Evolutionary conservation across 2,888 invertebrate genomes (phyloP).

Genomic region (Luperina testacea): DNA sequence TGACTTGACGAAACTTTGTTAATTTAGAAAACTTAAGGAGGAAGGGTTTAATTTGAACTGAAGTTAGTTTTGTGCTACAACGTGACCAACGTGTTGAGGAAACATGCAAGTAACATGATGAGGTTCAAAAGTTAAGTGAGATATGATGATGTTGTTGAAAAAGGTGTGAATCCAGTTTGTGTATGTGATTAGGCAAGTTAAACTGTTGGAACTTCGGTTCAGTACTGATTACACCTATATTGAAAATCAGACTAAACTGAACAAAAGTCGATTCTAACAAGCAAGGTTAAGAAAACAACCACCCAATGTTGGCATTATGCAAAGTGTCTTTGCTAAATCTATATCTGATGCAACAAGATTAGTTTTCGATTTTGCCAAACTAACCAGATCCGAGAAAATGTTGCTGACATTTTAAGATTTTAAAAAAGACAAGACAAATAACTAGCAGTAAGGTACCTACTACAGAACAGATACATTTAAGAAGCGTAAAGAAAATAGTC

Average conservation of each 20-base stretch:
- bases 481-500: conserved; percentile 1
- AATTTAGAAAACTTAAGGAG: conserved; percentile 37
- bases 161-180: neutral
- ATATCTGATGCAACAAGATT: conserved; percentile 41
- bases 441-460: neutral
- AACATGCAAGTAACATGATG: conserved; percentile 6
- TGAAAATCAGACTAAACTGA: neutral
- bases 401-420: neutral
- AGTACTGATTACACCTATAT: neutral
- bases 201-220: neutral
- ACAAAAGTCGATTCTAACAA: neutral
- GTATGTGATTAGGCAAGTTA: neutral
- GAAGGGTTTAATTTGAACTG: conserved; percentile 38
- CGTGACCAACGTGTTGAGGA: conserved; percentile 13
- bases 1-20: conserved; percentile 44
- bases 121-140: neutral
- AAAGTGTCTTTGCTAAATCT: conserved; percentile 32
- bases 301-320: conserved; percentile 16
- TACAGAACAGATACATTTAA: neutral
- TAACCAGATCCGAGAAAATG: neutral
- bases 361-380: conserved; percentile 22
- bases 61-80: conserved; percentile 36
- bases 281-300: conserved; percentile 7
- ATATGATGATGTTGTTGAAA: neutral
- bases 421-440: neutral